phyloP scores from a whole-genome alignment of 37 sponge, comb jelly and placozoan genomes.

The Chondrosia reniformis region DNA sequence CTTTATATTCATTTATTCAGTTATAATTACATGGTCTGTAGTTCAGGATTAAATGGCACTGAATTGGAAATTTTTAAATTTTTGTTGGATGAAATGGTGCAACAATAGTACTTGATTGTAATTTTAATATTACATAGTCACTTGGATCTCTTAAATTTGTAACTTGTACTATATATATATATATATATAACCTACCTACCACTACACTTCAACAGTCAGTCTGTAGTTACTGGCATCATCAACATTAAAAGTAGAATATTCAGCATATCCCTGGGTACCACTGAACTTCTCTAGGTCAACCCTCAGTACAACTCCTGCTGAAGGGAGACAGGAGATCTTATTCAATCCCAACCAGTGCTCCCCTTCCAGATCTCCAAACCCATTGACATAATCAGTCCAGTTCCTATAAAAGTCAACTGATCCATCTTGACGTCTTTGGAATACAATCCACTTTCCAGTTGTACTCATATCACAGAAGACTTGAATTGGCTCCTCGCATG shows the following conservation, averaged over 20 bases:
- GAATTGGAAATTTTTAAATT: no score
- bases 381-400: neutral
- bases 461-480: conserved; percentile 19
- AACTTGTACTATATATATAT: no score
- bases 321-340: neutral
- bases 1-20: no score
- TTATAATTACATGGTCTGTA: no score
- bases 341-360: conserved; percentile 4
- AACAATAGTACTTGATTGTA: no score
- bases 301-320: neutral
- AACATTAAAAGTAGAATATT: conserved; percentile 6
- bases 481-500: no score
- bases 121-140: no score
- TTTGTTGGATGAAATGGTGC: no score
- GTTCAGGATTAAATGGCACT: no score
- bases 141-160: no score
- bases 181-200: no score
- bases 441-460: conserved; percentile 11
- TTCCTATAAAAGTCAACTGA: neutral
- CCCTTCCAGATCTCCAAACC: conserved; percentile 11
- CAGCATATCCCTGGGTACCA: neutral
- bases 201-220: no score
- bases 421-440: conserved; percentile 2
- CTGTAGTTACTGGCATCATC: conserved; percentile 1
- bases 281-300: neutral